Evolutionary conservation across 2,113 vertebrate species (phyloP).

Genomic region (Apaloderma vittatum): DNA sequence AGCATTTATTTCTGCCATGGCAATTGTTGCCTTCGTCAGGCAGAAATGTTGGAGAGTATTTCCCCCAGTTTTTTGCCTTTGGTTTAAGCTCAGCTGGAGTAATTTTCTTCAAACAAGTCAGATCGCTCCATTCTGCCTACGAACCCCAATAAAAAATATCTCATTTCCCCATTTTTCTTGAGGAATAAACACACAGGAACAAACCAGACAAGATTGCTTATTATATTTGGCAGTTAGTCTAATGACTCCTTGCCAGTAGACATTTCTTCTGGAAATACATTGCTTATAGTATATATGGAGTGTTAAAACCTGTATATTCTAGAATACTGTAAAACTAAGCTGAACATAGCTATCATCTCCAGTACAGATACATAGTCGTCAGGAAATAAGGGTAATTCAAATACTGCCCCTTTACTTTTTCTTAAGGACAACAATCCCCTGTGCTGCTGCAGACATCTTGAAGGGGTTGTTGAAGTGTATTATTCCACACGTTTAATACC

Average conservation of each 20-base stretch:
- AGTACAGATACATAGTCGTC: background rate
- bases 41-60: background rate
- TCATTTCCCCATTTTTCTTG: background rate
- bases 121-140: background rate
- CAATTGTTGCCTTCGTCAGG: background rate
- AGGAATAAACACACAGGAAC: background rate
- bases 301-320: constrained; percentile 1
- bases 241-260: constrained; percentile 17
- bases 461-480: constrained; percentile 31
- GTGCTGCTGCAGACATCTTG: constrained; percentile 17
- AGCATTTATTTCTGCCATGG: background rate
- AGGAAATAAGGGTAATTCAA: background rate
- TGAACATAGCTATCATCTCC: background rate
- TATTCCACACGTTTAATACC: constrained; percentile 53
- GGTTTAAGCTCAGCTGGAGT: background rate
- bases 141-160: background rate
- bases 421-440: background rate
- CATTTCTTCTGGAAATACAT: background rate
- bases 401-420: background rate
- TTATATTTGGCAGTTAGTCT: constrained; percentile 42
- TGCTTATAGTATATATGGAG: background rate
- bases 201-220: background rate
- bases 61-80: background rate
- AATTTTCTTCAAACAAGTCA: background rate
- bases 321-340: background rate